Evolutionary conservation across 35 echinoderm and acorn worm species (phyloP), one percentile per base, ranked within the genome.

Genomic region (Stichopus chloronotus): DNA sequence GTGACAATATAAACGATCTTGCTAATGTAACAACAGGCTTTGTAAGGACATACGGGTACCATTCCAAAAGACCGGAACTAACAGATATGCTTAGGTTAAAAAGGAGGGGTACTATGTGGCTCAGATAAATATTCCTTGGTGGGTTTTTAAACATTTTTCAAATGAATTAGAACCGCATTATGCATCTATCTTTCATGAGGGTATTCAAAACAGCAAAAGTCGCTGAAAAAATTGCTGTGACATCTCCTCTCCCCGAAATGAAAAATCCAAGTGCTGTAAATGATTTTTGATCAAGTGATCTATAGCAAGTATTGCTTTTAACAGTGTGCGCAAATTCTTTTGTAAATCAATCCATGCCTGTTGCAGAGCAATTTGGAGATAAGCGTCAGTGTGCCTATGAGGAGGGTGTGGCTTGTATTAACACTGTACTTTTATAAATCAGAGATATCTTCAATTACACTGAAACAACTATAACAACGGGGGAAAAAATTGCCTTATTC

Each of bases 231-330:
- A 13, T 71, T n/a, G 65, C 11, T n/a, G 2, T n/a, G 11, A 71
- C 2, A 2, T 13, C 65, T n/a, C 4, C 65, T 71, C 11, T 71
- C 65, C 65, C 65, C 11, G n/a, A 71, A n/a, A 71, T n/a, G 1
- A 71, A 71, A n/a, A 71, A 71, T 71, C 65, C 65, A 71, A 11
- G n/a, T 71, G 4, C 65, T 71, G 65, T 71, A 71, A 71, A 13
- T 71, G 65, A 71, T 2, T 71, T 71, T 71, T n/a, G 65, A 13
- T 71, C 65, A 71, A 71, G 11, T 71, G 65, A 71, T n/a, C 65
- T 71, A 71, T 43, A 43, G 65, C n/a, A 71, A 71, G 65, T 71
- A 71, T 71, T 71, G 65, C 65, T 71, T 71, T 71, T n/a, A 71
- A 71, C 65, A 71, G 65, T n/a, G n/a, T 71, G 65, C 65, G n/a